Evolutionary conservation across 2,797 vertebrate genomes (phyloP), one percentile per base, ranked within the genome.

Genomic region (Molossus alvarezi): DNA sequence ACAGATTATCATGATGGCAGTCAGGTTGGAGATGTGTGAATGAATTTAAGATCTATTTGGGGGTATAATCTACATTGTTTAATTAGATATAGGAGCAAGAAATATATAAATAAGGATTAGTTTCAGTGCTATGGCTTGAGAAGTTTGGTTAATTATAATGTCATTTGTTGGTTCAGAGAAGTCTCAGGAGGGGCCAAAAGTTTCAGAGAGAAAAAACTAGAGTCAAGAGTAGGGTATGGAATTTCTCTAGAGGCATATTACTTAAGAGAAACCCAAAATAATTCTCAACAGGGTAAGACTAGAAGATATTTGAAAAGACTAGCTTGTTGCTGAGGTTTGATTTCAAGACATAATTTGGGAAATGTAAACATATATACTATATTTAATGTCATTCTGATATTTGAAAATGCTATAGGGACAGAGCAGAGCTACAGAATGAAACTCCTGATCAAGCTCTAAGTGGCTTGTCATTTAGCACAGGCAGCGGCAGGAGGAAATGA

Each of bases 341-440:
- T 79, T 72, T 77, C 29, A 94, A 92, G 72, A 79, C 37, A 11
- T 48, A 67, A 89, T 62, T 88, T 92, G 41, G 5, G 33, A 95
- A 91, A 62, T 17, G 7, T 82, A 60, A 91, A 6, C 29, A 82
- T 51, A 33, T 15, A 88, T 11, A 33, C 48, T 23, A 57, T 14
- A 13, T 60, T 77, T 92, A 51, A 41, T 92, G 4, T 8, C 71
- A 23, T 21, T 94, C 9, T 6, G 60, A 18, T 84, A 84, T 84
- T 76, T 53, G 45, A 76, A 6, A 55, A 65, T 0, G 41, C 12
- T 85, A 48, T 14, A 88, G 6, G 9, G 25, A 55, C 0, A 90
- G n/a, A 92, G 29, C 5, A 94, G 18, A 25, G 23, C 73, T 60
- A 48, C 1, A 84, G 4, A 57, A 37, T 83, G 75, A 57, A 69